phyloP scores from a whole-genome alignment of 2,797 vertebrate genomes.

The Falco peregrinus region DNA sequence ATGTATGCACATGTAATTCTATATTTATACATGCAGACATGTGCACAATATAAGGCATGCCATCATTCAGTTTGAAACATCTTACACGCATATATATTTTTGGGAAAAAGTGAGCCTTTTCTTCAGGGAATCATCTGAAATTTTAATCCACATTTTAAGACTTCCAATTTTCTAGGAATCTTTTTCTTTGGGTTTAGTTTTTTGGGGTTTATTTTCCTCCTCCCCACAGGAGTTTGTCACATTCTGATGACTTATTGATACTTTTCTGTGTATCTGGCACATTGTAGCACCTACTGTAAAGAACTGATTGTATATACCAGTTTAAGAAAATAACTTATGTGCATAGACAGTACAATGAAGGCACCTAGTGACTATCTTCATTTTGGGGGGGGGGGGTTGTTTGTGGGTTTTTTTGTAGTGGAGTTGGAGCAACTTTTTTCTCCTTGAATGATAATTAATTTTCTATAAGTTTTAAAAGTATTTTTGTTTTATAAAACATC shows the following conservation, averaged over 20 bases:
- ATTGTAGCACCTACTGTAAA: not conserved
- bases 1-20: not conserved
- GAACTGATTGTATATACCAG: not conserved
- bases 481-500: not conserved
- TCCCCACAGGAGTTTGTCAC: accelerated
- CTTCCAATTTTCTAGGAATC: not conserved
- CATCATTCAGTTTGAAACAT: not conserved
- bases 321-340: not conserved
- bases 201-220: not conserved
- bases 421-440: not conserved
- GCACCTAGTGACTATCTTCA: not conserved
- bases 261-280: not conserved
- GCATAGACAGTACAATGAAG: not conserved
- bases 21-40: not conserved
- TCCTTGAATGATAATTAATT: not conserved
- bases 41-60: not conserved
- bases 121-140: not conserved
- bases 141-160: not conserved
- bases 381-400: too few relatives aligned
- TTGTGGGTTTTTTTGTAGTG: not conserved
- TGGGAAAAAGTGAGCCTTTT: not conserved
- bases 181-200: not conserved
- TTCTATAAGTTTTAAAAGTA: not conserved
- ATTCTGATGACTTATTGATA: not conserved
- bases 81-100: not conserved